Base-by-base conservation (phyloP, 2,113 vertebrate genomes). In the Polyodon spathula region DNA sequence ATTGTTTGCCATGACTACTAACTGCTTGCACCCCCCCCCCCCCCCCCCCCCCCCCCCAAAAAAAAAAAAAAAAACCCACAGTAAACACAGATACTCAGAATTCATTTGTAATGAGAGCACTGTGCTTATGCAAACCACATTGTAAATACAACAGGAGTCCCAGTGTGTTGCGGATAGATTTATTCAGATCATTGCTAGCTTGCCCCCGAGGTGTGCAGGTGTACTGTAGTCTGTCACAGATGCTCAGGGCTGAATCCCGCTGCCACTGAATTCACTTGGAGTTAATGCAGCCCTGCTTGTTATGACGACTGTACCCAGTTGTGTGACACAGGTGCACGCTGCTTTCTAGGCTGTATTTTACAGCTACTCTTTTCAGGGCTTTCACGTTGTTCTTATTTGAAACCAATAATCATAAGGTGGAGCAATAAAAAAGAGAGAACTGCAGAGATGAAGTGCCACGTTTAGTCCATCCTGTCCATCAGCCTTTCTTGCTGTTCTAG, bases 171-270 rank as follows among this genome's bases (percentile, higher is more conserved):
- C 53, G 15, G 16, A 15, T 40, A 8, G 5, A 15, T 11, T 41
- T 60, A 46, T 53, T 56, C 44, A 17, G 56, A 6, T 55, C 42
- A 40, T 52, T 38, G n/a, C 39, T 10, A 6, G 43, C 7, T 38
- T 43, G 70, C 73, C 75, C 75, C 76, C 66, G 65, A 76, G 81
- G 81, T 76, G 76, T 73, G 76, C 81, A 86, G 82, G 79, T 83
- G 86, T 71, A 69, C 66, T 60, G 63, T 79, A 76, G 78, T 74
- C 76, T 73, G 76, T 71, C 77, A 71, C 73, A 73, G 79, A 78
- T 75, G 81, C 81, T 78, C 73, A 40, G 54, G 43, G 64, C 68
- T 70, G 74, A 73, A 68, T 71, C 77, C 81, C 81, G 77, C 75
- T 85, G 81, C 77, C 68, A 69, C 66, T 72, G 71, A 72, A 74